Evolutionary conservation across 2,797 vertebrate genomes (phyloP).

Genomic region (Pitangus sulphuratus): DNA sequence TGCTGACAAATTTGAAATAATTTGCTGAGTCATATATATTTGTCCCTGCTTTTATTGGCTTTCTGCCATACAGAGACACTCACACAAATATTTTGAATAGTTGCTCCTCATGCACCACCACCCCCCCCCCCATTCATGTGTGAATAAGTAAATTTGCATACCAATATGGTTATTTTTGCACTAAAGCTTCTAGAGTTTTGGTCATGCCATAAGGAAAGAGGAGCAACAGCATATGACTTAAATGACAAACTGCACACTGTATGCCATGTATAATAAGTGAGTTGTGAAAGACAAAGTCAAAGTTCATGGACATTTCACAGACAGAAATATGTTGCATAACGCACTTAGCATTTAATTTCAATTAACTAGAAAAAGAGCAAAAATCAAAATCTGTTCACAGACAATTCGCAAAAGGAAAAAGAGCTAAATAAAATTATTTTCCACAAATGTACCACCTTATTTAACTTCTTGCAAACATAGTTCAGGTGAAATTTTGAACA

Average conservation of each 20-base stretch:
- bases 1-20: constrained; percentile 56
- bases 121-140: constrained; percentile 43
- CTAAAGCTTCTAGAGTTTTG: constrained; percentile 72
- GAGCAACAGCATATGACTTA: constrained; percentile 73
- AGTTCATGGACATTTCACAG: constrained; percentile 68
- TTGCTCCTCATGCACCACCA: constrained; percentile 39
- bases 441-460: not conserved
- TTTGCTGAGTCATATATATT: constrained; percentile 66
- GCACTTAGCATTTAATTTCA: constrained; percentile 64
- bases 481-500: constrained; percentile 25
- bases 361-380: constrained; percentile 70
- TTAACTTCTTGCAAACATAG: not conserved
- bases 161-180: constrained; percentile 72
- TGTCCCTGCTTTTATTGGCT: constrained; percentile 60
- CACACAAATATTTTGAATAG: constrained; percentile 68
- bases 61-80: constrained; percentile 57
- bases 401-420: constrained; percentile 59
- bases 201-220: constrained; percentile 72
- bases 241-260: constrained; percentile 68
- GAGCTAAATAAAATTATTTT: constrained; percentile 24
- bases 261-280: constrained; percentile 66
- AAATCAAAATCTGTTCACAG: constrained; percentile 70
- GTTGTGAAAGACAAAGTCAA: constrained; percentile 71
- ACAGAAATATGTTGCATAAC: constrained; percentile 71
- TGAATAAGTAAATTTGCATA: constrained; percentile 72